Conservation (phyloP, 2,797 vertebrate genomes). For the Sebastolobus alascanus region DNA sequence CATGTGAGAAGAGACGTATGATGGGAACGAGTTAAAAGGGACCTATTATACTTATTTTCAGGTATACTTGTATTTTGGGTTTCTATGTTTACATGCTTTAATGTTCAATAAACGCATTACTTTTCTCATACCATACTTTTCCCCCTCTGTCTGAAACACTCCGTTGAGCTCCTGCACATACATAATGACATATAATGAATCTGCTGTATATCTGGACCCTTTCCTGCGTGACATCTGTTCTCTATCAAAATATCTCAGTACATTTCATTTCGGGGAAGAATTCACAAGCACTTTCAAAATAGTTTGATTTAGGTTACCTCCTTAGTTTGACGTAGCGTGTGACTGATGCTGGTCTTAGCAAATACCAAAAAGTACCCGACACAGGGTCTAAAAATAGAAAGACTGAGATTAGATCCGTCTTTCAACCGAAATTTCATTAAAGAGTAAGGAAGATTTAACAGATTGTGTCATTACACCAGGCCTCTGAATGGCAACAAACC, state of each 20-base stretch:
- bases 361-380: slow-evolving; percentile 13
- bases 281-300: background rate
- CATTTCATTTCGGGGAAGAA: background rate
- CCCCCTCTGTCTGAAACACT: no score
- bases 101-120: no score
- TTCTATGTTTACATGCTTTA: background rate
- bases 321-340: background rate
- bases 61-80: no score
- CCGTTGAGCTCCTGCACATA: background rate
- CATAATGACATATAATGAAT: background rate
- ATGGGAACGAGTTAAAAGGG: no score
- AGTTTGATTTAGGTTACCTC: no score
- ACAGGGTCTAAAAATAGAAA: slow-evolving; percentile 26
- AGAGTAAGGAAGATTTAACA: slow-evolving; percentile 41
- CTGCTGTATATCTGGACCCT: background rate
- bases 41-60: no score
- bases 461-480: slow-evolving; percentile 35
- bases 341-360: background rate
- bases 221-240: background rate
- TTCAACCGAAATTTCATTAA: slow-evolving; percentile 48
- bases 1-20: no score
- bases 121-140: no score
- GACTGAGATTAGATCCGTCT: slow-evolving; percentile 30
- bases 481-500: slow-evolving; percentile 31
- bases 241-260: background rate